Conservation (phyloP, 2,888 invertebrate species). For the Uloborus plumipes region DNA sequence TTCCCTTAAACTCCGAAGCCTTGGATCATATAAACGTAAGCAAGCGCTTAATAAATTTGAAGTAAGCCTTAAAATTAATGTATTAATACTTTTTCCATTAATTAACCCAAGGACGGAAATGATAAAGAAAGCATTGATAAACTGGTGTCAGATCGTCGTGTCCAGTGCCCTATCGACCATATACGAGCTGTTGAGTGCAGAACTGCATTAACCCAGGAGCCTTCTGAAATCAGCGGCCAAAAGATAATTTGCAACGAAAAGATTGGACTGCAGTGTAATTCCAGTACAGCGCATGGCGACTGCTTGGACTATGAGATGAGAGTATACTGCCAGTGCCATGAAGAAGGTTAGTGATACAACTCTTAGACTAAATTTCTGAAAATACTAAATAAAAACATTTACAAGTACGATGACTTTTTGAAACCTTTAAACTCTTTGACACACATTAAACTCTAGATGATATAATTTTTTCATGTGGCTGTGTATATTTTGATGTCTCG, state of each 20-base stretch:
- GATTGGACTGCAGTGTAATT: slow-evolving; percentile 79
- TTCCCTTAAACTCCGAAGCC: no score
- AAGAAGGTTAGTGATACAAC: slow-evolving; percentile 27
- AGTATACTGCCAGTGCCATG: slow-evolving; percentile 71
- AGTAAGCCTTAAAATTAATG: no score
- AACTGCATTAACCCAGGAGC: slow-evolving; percentile 77
- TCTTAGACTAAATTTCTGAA: no score
- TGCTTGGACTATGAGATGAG: slow-evolving; percentile 89
- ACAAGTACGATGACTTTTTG: no score
- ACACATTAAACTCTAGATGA: no score
- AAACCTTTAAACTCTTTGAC: no score
- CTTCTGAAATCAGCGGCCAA: slow-evolving; percentile 80
- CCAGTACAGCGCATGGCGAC: slow-evolving; percentile 47
- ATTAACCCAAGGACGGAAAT: slow-evolving; percentile 19
- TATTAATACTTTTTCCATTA: no score
- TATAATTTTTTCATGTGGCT: no score
- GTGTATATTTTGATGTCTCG: no score
- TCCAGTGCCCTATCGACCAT: slow-evolving; percentile 42
- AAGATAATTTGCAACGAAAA: slow-evolving; percentile 83
- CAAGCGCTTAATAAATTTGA: no score
- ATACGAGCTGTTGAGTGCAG: slow-evolving; percentile 84
- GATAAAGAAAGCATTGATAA: slow-evolving; percentile 28
- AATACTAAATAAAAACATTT: no score
- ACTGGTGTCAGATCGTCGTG: neutral
- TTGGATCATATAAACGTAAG: no score